These are phyloP conservation scores for Halcyon senegalensis DNA, from an alignment of 2,113 vertebrate genomes.

Conservation along the genomic window DNA sequence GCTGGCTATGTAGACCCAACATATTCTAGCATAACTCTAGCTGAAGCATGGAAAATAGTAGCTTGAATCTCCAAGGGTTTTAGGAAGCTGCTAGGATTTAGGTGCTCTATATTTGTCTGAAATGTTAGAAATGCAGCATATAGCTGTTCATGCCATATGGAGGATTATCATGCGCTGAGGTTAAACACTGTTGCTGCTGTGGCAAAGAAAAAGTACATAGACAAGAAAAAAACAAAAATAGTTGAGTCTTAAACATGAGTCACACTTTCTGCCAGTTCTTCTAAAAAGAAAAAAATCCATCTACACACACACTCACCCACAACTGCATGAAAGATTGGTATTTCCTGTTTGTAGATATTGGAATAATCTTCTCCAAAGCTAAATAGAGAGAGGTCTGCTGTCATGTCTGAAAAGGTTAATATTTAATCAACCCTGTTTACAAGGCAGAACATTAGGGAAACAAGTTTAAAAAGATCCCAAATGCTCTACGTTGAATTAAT, in stretches of 20 bases:
- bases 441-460: neutral
- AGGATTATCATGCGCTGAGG: slow-evolving; percentile 3
- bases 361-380: neutral
- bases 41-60: slow-evolving; percentile 59
- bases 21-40: slow-evolving; percentile 47
- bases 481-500: neutral
- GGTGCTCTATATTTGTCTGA: slow-evolving; percentile 42
- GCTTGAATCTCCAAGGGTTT: slow-evolving; percentile 38
- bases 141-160: slow-evolving; percentile 5
- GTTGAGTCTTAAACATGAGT: neutral
- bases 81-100: slow-evolving; percentile 64
- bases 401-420: neutral
- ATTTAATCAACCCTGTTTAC: neutral
- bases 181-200: neutral
- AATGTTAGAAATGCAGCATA: slow-evolving; percentile 39
- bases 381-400: neutral
- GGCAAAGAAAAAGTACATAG: neutral
- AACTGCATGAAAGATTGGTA: slow-evolving; percentile 6
- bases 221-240: neutral
- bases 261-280: neutral
- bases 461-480: neutral
- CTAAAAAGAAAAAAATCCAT: neutral
- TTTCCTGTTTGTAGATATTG: neutral
- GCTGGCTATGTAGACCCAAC: slow-evolving; percentile 30
- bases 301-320: neutral